Base-by-base conservation (phyloP, 2,113 vertebrate genomes). In the Nannobrachium achirus region DNA sequence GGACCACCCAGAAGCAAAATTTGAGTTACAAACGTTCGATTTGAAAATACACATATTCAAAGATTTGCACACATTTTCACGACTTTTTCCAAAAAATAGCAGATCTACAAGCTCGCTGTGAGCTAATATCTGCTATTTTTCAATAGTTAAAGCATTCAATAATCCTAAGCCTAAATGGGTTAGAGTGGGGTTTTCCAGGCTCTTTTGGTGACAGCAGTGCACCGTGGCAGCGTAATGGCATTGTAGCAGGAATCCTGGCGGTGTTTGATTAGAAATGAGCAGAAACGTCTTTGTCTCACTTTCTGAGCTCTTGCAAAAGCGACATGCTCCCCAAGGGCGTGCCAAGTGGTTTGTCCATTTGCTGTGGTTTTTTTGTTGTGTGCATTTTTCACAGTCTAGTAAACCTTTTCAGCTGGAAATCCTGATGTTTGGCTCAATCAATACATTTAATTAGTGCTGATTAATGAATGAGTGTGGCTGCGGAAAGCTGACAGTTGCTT, bases 391-490 rank as follows among this genome's bases (percentile, higher is more conserved):
- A 86, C 82, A 84, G 85, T 83, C 82, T 83, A 86, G 76, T 87
- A 86, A 91, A 90, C 71, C 78, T 75, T 88, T 89, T 92, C 82
- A 85, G 76, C 63, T 86, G 78, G 76, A 91, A 91, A 89, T 89
- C 84, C 80, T 56, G 50, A 82, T 83, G 87, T 89, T 89, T 76
- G 68, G 49, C 84, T 83, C 84, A 92, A 93, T 96, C 95, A 92
- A 95, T 96, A 92, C 66, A 82, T 93, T 94, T 95, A 95, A 96
- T 95, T 95, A 95, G 92, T 90, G 91, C 85, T 94, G 95, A 96
- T 94, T 93, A 94, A 95, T 95, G 93, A 88, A 91, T 15, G 83
- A 77, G 82, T 44, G 52, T 88, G 89, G 84, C 87, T 89, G 90
- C 61, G 56, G 69, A 85, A 60, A 76, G 77, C 82, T 85, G 78